Conservation (phyloP, 1,140 invertebrate genomes). For the Lepidurus arcticus region DNA sequence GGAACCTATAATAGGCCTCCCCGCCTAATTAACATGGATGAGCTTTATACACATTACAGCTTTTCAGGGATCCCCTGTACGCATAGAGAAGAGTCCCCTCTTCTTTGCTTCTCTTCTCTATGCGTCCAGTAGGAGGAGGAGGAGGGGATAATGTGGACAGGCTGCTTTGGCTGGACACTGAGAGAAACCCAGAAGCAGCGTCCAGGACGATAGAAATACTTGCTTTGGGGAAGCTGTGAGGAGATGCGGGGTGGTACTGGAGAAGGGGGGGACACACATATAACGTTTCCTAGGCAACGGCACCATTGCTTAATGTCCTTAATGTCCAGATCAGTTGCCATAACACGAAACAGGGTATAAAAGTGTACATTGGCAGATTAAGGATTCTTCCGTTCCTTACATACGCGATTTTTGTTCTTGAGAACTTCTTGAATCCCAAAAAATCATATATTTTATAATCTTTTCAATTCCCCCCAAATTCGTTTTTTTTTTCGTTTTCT, state of each 20-base stretch:
- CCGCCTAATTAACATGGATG: not conserved
- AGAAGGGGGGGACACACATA: not conserved
- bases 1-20: not conserved
- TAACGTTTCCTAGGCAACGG: not conserved
- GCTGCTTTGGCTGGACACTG: too few species aligned
- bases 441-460: too few species aligned
- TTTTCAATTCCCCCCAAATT: too few species aligned
- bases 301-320: constrained; percentile 19
- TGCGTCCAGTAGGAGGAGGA: too few species aligned
- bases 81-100: not conserved
- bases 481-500: too few species aligned
- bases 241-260: not conserved
- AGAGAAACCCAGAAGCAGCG: not conserved
- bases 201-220: not conserved
- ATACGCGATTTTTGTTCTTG: not conserved
- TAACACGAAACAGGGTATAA: not conserved
- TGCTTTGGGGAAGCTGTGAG: not conserved
- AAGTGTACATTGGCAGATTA: not conserved
- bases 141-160: too few species aligned
- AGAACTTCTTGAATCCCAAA: not conserved
- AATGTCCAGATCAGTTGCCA: constrained; percentile 8
- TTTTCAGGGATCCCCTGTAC: not conserved
- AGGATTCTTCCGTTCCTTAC: not conserved
- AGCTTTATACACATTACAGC: constrained; percentile 15
- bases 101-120: too few species aligned